Conservation (phyloP, 2,888 invertebrate species). For the Asteroscopus sphinx region DNA sequence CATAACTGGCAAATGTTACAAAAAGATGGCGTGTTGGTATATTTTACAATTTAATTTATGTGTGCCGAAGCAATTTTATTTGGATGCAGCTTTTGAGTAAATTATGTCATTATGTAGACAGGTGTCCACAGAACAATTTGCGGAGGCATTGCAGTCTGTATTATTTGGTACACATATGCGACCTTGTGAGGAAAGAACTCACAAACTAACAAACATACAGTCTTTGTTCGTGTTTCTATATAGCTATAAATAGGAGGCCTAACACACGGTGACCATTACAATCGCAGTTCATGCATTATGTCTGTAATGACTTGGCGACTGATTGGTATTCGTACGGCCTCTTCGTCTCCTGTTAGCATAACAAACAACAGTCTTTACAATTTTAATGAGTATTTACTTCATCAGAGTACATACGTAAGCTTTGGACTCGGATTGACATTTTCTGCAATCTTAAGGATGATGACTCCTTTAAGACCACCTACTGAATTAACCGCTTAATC, state of each 20-base stretch:
- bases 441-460: conserved; percentile 16
- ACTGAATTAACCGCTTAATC: conserved; percentile 8
- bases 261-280: conserved; percentile 38
- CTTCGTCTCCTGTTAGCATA: conserved; percentile 51
- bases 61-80: conserved; percentile 13
- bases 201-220: conserved; percentile 19
- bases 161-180: conserved; percentile 38
- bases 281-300: conserved; percentile 47
- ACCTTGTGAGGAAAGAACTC: conserved; percentile 36
- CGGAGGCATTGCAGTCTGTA: conserved; percentile 36
- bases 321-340: conserved; percentile 65
- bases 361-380: conserved; percentile 54
- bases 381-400: conserved; percentile 54
- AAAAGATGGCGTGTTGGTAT: conserved; percentile 23
- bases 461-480: conserved; percentile 1
- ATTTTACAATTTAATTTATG: conserved; percentile 18
- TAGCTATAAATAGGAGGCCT: conserved; percentile 28
- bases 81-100: conserved; percentile 40
- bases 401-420: conserved; percentile 29
- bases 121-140: conserved; percentile 47
- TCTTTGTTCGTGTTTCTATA: conserved; percentile 16
- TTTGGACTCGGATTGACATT: conserved; percentile 15
- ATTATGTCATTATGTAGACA: conserved; percentile 56
- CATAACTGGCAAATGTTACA: conserved; percentile 15
- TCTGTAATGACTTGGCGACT: conserved; percentile 51